Base-by-base conservation (phyloP, 2,113 vertebrate genomes). In the Peucedramus taeniatus region DNA sequence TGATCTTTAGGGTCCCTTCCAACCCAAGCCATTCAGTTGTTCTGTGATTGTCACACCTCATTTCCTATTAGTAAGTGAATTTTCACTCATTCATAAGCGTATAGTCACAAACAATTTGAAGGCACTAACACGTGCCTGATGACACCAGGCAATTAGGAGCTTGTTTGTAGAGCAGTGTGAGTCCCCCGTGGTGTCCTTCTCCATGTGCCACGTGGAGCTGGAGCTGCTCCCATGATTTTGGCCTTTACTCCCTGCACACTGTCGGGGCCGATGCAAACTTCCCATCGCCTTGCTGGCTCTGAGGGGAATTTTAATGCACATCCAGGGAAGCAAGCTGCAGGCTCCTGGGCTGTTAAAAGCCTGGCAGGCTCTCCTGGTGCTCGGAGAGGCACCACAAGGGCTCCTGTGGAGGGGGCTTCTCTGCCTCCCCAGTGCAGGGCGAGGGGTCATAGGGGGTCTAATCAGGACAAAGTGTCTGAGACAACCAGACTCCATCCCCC, bases 401-500 rank as follows among this genome's bases (percentile, higher is more conserved):
- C 40, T 87, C 42, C 71, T 28, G 44, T 50, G 45, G 14, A 30
- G 23, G 49, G 44, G 49, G 9, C 33, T 94, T 90, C 71, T 95
- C 92, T 72, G 64, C 40, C 23, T 39, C 15, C 53, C 53, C 59
- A 23, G 49, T 2, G n/a, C 22, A 40, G 74, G 35, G 76, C 85
- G 37, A 84, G 37, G 35, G 66, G 53, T 39, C 11, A 3, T 31
- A 9, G 39, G 3, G 42, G 16, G 20, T 80, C 39, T 89, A 89
- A 94, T 87, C 82, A 83, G 81, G 56, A 27, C 0, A 3, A 63
- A 83, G 42, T 1, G 19, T 17, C 75, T 4, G 11, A 87, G 40
- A 57, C 1, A 2, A 20, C 0, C 1, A 0, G 3, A 6, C 49
- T 82, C 42, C 10, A 2, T 42, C 53, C 57, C 82, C 42, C 1